A percentile compares a stretch with the other conserved stretches of the same genome.
phyloP scores from a whole-genome alignment of 2,888 invertebrate genomes.

The Phanerotoma sp. region DNA sequence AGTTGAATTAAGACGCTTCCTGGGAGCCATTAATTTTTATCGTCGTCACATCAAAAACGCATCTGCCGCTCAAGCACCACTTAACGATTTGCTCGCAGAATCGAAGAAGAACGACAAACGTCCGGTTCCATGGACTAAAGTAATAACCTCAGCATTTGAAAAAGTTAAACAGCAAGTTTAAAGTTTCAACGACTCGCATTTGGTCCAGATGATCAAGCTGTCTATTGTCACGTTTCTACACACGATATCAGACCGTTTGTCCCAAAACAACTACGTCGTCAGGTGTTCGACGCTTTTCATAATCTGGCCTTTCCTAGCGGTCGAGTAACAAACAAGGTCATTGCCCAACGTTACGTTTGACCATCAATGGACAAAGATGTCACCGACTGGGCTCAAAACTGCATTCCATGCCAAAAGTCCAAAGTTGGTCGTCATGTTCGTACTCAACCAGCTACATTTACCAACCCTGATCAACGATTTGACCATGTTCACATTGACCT shows the following conservation, averaged over 20 bases:
- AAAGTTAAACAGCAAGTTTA: slow-evolving; percentile 13
- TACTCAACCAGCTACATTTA: too few relatives aligned
- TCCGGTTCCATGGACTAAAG: slow-evolving; percentile 13
- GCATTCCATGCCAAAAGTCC: too few relatives aligned
- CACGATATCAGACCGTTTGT: slow-evolving; percentile 31
- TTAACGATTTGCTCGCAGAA: slow-evolving; percentile 19
- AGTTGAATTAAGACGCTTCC: slow-evolving; percentile 15
- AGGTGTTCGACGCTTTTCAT: slow-evolving; percentile 27
- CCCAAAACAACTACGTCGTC: slow-evolving; percentile 22
- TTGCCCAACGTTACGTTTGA: too few relatives aligned
- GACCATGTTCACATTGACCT: too few relatives aligned
- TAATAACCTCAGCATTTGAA: slow-evolving; percentile 21
- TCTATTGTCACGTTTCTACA: slow-evolving; percentile 28
- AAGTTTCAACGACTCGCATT: slow-evolving; percentile 15
- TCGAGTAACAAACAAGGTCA: too few relatives aligned
- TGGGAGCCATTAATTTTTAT: slow-evolving; percentile 27
- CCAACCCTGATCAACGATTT: too few relatives aligned
- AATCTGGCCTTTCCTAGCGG: too few relatives aligned
- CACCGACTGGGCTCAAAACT: too few relatives aligned
- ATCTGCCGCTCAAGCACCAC: slow-evolving; percentile 13
- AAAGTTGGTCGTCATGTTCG: too few relatives aligned
- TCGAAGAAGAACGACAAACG: slow-evolving; percentile 28
- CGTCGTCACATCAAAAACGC: slow-evolving; percentile 18
- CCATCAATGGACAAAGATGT: too few relatives aligned
- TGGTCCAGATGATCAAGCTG: neutral